Conservation (phyloP, 1,140 invertebrate genomes). For the Brachionus sp. region DNA sequence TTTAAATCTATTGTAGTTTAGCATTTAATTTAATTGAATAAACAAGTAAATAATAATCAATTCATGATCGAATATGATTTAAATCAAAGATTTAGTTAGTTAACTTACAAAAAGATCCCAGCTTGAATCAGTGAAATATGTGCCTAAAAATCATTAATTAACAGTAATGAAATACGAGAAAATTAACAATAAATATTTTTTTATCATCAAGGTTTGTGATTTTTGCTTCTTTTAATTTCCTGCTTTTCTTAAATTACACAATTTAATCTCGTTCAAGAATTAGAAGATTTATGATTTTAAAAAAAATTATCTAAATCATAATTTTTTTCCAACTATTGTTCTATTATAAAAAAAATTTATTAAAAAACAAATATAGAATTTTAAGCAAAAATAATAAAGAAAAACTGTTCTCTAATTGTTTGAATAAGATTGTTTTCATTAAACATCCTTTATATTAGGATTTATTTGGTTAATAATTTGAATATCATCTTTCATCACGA, state of each 20-base stretch:
- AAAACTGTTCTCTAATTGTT: too few species aligned
- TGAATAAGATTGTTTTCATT: too few species aligned
- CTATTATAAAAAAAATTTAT: too few species aligned
- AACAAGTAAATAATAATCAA: neutral
- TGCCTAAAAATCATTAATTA: neutral
- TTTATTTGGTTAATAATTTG: neutral
- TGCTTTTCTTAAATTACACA: neutral
- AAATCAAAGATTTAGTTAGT: neutral
- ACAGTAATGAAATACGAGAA: neutral
- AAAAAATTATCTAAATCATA: neutral
- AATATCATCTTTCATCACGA: neutral
- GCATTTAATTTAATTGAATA: neutral
- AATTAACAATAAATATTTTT: neutral
- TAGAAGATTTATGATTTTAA: neutral
- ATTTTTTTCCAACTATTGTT: neutral
- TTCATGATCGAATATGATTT: neutral
- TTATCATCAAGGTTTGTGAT: neutral
- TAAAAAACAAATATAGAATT: too few species aligned
- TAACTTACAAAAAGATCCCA: neutral
- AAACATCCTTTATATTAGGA: neutral
- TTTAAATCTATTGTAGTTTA: neutral
- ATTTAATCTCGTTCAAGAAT: neutral
- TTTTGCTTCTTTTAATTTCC: neutral
- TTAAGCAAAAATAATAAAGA: too few species aligned
- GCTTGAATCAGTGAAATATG: neutral